Conservation (phyloP, 2,888 invertebrate genomes). For the Tenthredo livida region DNA sequence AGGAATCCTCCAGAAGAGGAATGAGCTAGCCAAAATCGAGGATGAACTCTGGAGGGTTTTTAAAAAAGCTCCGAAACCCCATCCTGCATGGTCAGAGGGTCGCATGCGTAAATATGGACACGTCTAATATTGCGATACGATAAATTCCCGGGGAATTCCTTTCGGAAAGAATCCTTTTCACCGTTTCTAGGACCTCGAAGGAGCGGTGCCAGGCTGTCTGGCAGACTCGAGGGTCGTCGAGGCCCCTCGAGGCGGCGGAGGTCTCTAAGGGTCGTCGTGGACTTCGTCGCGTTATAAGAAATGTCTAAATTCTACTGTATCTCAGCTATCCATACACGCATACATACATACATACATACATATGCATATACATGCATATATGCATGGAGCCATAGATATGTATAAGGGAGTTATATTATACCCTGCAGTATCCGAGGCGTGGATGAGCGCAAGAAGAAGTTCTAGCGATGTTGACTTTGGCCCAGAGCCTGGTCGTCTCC, state of each 20-base stretch:
- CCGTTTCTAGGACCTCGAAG: conserved; percentile 13
- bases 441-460: conserved; percentile 9
- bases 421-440: background rate
- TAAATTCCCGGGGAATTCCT: conserved; percentile 1
- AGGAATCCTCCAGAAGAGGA: background rate
- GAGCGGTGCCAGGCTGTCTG: conserved; percentile 48
- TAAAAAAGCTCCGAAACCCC: background rate
- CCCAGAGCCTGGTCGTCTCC: conserved; percentile 62
- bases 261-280: conserved; percentile 1
- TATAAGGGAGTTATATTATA: conserved; percentile 28
- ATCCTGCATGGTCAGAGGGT: background rate
- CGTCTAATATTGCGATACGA: background rate
- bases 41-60: background rate
- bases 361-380: background rate
- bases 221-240: conserved; percentile 23
- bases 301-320: background rate
- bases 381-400: background rate
- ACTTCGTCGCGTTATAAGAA: background rate
- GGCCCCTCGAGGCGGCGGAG: background rate
- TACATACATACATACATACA: background rate
- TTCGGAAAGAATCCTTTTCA: conserved; percentile 13
- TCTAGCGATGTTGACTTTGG: conserved; percentile 48
- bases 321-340: background rate
- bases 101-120: background rate
- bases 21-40: too few relatives aligned